Conservation (phyloP, 2,113 vertebrate species). For the Melanerpes formicivorus region DNA sequence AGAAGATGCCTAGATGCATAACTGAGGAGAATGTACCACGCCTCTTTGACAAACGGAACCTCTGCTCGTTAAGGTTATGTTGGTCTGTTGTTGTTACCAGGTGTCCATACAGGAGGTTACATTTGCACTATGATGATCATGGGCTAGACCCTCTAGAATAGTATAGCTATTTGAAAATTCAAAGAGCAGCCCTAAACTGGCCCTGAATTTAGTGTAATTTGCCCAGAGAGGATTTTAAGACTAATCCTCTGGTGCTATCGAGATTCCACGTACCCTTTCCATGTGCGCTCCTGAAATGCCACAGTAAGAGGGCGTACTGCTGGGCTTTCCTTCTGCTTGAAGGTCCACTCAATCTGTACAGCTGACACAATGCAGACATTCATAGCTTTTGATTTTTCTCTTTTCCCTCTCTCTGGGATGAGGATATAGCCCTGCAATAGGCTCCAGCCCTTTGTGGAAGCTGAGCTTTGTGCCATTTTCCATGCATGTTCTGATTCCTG, state of each 20-base stretch:
- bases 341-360: not conserved
- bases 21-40: not conserved
- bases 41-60: conserved; percentile 47
- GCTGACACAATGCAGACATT: not conserved
- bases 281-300: not conserved
- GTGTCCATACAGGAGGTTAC: conserved; percentile 16
- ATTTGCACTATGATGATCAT: conserved; percentile 71
- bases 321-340: not conserved
- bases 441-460: not conserved
- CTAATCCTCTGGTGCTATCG: conserved; percentile 47
- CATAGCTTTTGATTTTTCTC: not conserved
- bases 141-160: conserved; percentile 17
- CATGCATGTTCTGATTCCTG: not conserved
- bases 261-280: not conserved
- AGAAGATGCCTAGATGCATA: conserved; percentile 6
- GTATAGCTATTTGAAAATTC: not conserved
- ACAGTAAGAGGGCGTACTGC: not conserved
- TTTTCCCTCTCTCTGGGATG: not conserved
- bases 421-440: not conserved
- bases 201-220: not conserved
- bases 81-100: conserved; percentile 29
- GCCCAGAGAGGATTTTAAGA: conserved; percentile 24
- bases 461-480: not conserved
- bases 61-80: conserved; percentile 52
- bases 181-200: not conserved